Evolutionary conservation across 2,888 invertebrate genomes (phyloP), one percentile per base, ranked within the genome.

Genomic region (Seira ritae): DNA sequence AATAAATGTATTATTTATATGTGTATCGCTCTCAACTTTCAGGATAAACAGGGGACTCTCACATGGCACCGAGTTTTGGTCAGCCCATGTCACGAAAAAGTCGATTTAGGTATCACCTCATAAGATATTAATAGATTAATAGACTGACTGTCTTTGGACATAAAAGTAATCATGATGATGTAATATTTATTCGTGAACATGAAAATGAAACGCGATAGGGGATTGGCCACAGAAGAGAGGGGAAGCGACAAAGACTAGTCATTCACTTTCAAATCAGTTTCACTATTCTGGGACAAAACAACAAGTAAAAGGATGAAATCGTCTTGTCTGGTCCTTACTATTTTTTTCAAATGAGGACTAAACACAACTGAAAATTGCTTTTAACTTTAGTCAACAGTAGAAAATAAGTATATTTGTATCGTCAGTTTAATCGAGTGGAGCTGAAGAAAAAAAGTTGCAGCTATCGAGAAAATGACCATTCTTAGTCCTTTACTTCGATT

Each of bases 31-130:
- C 55, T 55, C 55, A 55, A 55, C 6, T 55, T 55, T 12, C 55
- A 55, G n/a, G 3, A 55, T 55, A 55, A 31, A 31, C 31, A 31
- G 31, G 8, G 31, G 31, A 31, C 31, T 4, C 31, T 31, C 31
- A 31, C 31, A 55, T 55, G 55, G 55, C 3, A 55, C 12, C 31
- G 31, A 31, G 15, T 55, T 42, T 55, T 55, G 55, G 55, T 12
- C 17, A 12, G 12, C 15, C 15, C 55, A n/a, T 55, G 55, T 55
- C 55, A 55, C 55, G 55, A 55, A 12, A 55, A 55, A 55, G 55
- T 55, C 55, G 17, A 55, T n/a, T 55, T 55, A 55, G 55, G 55
- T 55, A 55, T 55, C 55, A 55, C 55, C 17, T 55, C 55, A 55
- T 55, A 55, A 55, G 55, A n/a, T 55, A 55, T 12, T 55, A 55